These are phyloP conservation scores for Ferdinandea cuprea DNA, from an alignment of 2,888 invertebrate genomes.

Conservation along the genomic window DNA sequence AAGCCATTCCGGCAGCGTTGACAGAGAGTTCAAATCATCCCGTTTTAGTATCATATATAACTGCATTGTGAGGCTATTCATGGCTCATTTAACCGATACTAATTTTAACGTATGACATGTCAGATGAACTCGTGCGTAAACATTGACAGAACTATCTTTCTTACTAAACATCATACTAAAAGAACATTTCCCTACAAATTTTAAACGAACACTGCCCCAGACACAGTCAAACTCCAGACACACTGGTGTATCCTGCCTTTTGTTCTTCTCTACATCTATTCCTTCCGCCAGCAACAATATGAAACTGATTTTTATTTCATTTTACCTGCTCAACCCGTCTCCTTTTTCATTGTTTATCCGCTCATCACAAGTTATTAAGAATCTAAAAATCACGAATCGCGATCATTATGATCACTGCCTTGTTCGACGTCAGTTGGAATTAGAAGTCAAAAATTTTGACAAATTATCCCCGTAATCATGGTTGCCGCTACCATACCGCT, in stretches of 20 bases:
- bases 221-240: slow-evolving; percentile 32
- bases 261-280: neutral
- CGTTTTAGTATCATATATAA: no score
- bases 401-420: slow-evolving; percentile 74
- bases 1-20: no score
- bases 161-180: neutral
- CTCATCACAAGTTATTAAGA: slow-evolving; percentile 74
- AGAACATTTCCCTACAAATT: neutral
- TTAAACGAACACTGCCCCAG: slow-evolving; percentile 5
- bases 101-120: no score
- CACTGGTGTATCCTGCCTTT: slow-evolving; percentile 25
- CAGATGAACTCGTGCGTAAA: no score
- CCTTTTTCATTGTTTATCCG: slow-evolving; percentile 73
- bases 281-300: neutral
- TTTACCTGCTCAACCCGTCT: slow-evolving; percentile 40
- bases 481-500: slow-evolving; percentile 43
- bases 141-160: no score
- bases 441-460: slow-evolving; percentile 75
- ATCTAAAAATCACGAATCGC: slow-evolving; percentile 74
- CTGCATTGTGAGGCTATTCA: no score
- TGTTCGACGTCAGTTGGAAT: slow-evolving; percentile 75
- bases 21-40: no score
- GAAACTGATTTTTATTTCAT: neutral
- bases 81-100: no score
- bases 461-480: slow-evolving; percentile 74